A percentile compares a stretch with the other conserved stretches of the same genome.
Conservation (phyloP, 1,140 invertebrate species). For the Ctenoplectra terminalis region DNA sequence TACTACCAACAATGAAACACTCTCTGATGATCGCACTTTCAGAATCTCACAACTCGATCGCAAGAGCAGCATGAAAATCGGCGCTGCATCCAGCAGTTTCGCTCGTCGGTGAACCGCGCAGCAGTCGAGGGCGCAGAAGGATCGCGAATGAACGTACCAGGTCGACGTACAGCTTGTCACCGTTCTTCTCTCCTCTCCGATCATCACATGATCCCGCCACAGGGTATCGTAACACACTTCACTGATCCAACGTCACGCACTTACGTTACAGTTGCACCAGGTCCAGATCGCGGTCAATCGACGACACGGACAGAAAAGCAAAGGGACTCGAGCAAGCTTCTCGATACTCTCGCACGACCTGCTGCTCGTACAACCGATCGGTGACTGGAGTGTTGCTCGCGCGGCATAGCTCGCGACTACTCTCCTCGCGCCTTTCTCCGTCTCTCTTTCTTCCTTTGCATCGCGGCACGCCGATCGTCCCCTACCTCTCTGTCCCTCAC, state of each 20-base stretch:
- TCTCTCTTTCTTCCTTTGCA: conserved; percentile 26
- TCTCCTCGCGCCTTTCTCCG: conserved; percentile 63
- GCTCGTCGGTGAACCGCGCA: background rate
- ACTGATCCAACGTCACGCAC: conserved; percentile 2
- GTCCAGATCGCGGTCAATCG: background rate
- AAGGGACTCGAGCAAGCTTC: background rate
- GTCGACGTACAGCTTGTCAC: conserved; percentile 6
- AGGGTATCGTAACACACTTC: background rate
- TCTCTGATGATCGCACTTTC: too few relatives aligned
- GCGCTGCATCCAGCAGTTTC: background rate
- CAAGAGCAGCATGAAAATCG: background rate
- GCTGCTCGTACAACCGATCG: conserved; percentile 72
- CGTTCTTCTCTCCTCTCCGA: background rate
- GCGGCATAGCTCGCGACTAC: conserved; percentile 65
- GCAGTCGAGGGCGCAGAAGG: background rate
- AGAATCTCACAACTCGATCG: background rate
- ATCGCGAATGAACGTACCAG: conserved; percentile 48
- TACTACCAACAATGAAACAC: too few relatives aligned
- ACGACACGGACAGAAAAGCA: background rate
- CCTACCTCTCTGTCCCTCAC: conserved; percentile 25
- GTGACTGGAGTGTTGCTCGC: conserved; percentile 75
- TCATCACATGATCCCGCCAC: conserved; percentile 13
- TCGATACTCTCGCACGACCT: conserved; percentile 33
- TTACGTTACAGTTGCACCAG: background rate
- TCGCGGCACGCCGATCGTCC: background rate